Evolutionary conservation across 1,140 invertebrate species (phyloP).

Genomic region (Chironomus tepperi): DNA sequence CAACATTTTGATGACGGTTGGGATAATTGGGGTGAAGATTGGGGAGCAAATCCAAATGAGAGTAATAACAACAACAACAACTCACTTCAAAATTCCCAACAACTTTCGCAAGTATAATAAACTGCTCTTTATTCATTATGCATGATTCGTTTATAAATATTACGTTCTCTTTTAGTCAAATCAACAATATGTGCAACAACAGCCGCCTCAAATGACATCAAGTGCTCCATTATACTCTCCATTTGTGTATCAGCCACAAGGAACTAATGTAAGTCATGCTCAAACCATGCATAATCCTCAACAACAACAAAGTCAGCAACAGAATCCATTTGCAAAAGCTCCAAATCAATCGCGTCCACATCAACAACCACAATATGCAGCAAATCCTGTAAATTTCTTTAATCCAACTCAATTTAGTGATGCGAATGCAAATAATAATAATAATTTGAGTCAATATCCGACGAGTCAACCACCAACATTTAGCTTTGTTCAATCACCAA

Average conservation of each 20-base stretch:
- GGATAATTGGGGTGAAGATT: background rate
- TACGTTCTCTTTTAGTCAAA: background rate
- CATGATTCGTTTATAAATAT: background rate
- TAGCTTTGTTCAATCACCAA: too few relatives aligned
- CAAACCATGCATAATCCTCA: too few relatives aligned
- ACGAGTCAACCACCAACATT: too few relatives aligned
- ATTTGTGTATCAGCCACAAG: background rate
- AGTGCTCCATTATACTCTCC: background rate
- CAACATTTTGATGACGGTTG: background rate
- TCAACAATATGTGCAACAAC: constrained; percentile 1
- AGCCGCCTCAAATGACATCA: background rate
- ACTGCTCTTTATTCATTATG: background rate
- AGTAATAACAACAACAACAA: constrained; percentile 20
- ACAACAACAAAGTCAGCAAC: background rate
- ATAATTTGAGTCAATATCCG: background rate
- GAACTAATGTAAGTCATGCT: background rate
- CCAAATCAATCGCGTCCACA: background rate
- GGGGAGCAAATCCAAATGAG: background rate
- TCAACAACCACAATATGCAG: background rate
- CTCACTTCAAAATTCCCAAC: background rate
- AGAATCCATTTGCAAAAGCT: background rate
- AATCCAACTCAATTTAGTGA: background rate
- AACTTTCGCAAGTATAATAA: background rate
- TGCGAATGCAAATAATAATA: background rate
- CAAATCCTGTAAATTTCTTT: constrained; percentile 14